A percentile compares a stretch with the other conserved stretches of the same genome.
These are phyloP conservation scores for Parazoanthus swiftii DNA, from an alignment of 92 coral and sea anemone species.

Conservation along the genomic window DNA sequence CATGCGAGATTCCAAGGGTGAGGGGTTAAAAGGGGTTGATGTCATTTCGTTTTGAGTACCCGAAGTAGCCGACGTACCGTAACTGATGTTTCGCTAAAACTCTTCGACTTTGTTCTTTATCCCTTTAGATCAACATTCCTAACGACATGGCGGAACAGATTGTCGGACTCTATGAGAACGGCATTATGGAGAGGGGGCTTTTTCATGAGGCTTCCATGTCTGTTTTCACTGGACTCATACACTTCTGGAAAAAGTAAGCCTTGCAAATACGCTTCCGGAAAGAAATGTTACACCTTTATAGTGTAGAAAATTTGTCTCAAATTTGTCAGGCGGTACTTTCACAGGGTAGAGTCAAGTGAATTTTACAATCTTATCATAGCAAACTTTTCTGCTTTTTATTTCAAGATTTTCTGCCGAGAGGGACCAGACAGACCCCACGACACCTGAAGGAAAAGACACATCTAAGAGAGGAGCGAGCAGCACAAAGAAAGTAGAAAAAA, in stretches of 20 bases:
- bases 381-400: background rate
- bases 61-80: background rate
- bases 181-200: conserved; percentile 84
- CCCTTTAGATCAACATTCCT: conserved; percentile 74
- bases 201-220: conserved; percentile 86
- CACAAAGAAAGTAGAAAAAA: conserved; percentile 43
- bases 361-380: background rate
- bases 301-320: too few relatives aligned
- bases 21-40: too few relatives aligned
- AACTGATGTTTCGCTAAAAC: background rate
- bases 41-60: too few relatives aligned
- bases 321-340: too few relatives aligned
- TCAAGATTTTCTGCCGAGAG: conserved; percentile 76
- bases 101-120: background rate
- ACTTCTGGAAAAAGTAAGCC: conserved; percentile 96
- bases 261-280: background rate
- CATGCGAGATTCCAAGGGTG: too few relatives aligned
- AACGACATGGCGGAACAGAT: conserved; percentile 85
- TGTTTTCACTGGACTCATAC: conserved; percentile 80
- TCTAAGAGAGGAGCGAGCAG: conserved; percentile 10
- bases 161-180: conserved; percentile 58
- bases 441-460: conserved; percentile 31
- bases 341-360: too few relatives aligned
- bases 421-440: background rate
- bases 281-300: background rate